A percentile compares a stretch with the other conserved stretches of the same genome.
phyloP scores from a whole-genome alignment of 2,888 invertebrate genomes.

The Anaspis maculata region DNA sequence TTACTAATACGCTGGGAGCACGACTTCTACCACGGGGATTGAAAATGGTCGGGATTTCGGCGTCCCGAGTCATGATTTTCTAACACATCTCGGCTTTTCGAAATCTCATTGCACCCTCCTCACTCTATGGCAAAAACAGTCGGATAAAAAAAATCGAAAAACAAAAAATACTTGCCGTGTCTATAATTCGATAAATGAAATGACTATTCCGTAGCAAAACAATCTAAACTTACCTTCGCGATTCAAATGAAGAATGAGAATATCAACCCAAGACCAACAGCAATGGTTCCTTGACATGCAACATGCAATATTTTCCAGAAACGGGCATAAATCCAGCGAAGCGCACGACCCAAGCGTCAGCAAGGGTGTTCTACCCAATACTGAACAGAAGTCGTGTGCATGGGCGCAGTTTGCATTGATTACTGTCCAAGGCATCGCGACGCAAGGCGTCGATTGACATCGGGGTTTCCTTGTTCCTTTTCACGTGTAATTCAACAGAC shows the following conservation, averaged over 20 bases:
- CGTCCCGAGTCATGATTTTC: conserved; percentile 56
- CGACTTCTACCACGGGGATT: conserved; percentile 49
- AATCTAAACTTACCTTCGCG: too few species aligned
- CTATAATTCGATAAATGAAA: too few species aligned
- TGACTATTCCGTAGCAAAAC: too few species aligned
- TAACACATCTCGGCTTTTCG: neutral
- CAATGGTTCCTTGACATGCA: conserved; percentile 11
- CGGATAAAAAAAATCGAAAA: neutral
- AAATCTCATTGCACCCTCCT: neutral
- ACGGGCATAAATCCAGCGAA: too few species aligned
- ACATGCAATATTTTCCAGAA: conserved; percentile 5
- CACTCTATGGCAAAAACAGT: neutral
- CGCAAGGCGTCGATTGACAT: conserved; percentile 13
- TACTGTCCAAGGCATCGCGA: conserved; percentile 13
- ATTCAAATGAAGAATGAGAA: too few species aligned
- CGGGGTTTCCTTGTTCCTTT: conserved; percentile 2
- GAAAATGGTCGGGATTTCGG: conserved; percentile 73
- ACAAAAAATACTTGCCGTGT: too few species aligned
- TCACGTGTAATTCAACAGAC: too few species aligned
- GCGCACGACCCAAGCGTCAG: neutral
- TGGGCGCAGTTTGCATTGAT: conserved; percentile 15
- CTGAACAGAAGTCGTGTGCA: conserved; percentile 10
- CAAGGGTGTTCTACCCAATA: conserved; percentile 10
- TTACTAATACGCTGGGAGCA: conserved; percentile 38
- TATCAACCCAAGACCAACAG: conserved; percentile 7